These are phyloP conservation scores for Corythaixoides concolor DNA, from an alignment of 2,113 vertebrate genomes.

Conservation along the genomic window DNA sequence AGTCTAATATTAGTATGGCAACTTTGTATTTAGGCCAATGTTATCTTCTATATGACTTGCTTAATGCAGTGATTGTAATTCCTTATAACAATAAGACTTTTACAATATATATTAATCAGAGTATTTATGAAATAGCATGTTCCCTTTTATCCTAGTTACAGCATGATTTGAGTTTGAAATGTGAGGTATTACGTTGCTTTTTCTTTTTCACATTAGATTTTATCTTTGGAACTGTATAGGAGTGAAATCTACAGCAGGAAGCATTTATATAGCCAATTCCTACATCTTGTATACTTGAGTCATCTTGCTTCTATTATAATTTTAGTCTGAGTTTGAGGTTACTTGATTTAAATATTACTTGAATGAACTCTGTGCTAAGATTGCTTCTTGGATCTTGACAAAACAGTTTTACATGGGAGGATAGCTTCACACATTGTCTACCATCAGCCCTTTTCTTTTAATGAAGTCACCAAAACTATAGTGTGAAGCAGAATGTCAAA, in stretches of 20 bases:
- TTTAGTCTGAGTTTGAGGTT: conserved; percentile 25
- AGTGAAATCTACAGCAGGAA: conserved; percentile 37
- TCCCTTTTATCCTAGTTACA: conserved; percentile 13
- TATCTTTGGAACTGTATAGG: conserved; percentile 31
- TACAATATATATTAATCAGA: neutral
- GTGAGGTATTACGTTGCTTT: neutral
- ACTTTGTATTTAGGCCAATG: neutral
- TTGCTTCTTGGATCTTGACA: neutral
- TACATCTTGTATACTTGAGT: neutral
- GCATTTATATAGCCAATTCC: neutral
- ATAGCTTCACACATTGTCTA: neutral
- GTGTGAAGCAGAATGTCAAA: neutral
- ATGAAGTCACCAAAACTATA: neutral
- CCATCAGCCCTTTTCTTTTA: neutral
- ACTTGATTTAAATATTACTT: conserved; percentile 18
- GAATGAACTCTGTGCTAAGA: neutral
- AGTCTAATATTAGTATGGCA: neutral
- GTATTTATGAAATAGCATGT: neutral
- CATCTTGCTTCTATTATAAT: conserved; percentile 36
- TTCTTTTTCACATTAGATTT: conserved; percentile 26
- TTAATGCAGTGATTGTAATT: neutral
- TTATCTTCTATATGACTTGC: neutral
- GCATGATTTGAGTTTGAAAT: conserved; percentile 5
- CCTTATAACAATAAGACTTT: neutral
- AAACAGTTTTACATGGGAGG: neutral